Conservation (phyloP, 2,888 invertebrate genomes). For the Craniophora ligustri region DNA sequence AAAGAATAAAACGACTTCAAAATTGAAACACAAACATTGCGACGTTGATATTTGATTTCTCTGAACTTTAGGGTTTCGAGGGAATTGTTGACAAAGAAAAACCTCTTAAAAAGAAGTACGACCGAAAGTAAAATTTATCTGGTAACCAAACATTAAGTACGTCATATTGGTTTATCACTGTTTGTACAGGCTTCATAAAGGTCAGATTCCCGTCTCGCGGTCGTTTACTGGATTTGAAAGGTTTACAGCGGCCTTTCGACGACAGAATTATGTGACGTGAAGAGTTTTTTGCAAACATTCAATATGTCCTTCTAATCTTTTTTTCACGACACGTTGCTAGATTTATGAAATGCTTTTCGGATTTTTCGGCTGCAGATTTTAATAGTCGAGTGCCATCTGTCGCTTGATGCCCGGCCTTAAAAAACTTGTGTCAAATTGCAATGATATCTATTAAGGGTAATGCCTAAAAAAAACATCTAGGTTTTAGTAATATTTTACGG, state of each 20-base stretch:
- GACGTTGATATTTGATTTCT: slow-evolving; percentile 23
- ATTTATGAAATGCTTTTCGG: slow-evolving; percentile 2
- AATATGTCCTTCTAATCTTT: slow-evolving; percentile 18
- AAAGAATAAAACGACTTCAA: slow-evolving; percentile 2
- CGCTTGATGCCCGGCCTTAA: neutral
- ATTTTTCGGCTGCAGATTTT: neutral
- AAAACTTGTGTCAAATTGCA: neutral
- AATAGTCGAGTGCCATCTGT: slow-evolving; percentile 2
- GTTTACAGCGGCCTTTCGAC: slow-evolving; percentile 50
- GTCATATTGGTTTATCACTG: slow-evolving; percentile 71
- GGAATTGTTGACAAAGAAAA: slow-evolving; percentile 32
- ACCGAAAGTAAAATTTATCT: slow-evolving; percentile 56
- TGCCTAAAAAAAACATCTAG: neutral
- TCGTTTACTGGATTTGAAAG: slow-evolving; percentile 60
- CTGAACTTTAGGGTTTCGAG: slow-evolving; percentile 18
- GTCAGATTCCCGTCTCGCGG: slow-evolving; percentile 54
- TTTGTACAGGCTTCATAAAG: slow-evolving; percentile 72
- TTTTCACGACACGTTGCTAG: slow-evolving; percentile 2
- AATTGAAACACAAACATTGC: slow-evolving; percentile 9
- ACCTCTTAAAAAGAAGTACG: slow-evolving; percentile 46
- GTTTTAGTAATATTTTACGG: no score
- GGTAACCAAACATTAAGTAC: slow-evolving; percentile 54
- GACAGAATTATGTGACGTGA: slow-evolving; percentile 21
- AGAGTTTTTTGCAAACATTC: slow-evolving; percentile 31
- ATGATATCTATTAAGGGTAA: neutral